Evolutionary conservation across 2,888 invertebrate genomes (phyloP).

Genomic region (Megamerina dolium): DNA sequence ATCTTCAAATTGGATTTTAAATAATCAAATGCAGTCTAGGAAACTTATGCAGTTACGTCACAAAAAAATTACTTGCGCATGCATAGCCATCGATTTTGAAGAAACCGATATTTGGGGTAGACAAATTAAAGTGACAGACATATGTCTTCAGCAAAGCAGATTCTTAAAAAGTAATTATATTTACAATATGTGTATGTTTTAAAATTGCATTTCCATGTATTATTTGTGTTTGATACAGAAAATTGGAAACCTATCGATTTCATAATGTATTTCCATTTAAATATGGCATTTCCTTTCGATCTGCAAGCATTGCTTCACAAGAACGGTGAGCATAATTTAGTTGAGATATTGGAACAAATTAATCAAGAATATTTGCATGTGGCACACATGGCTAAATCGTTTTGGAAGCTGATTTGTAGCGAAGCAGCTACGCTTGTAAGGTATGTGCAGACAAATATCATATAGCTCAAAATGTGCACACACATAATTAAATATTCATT

Average conservation of each 20-base stretch:
- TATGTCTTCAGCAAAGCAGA: constrained; percentile 13
- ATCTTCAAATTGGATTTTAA: constrained; percentile 33
- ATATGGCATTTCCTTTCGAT: constrained; percentile 29
- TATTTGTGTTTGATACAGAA: constrained; percentile 8
- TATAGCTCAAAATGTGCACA: neutral
- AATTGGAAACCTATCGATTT: constrained; percentile 26
- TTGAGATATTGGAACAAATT: constrained; percentile 23
- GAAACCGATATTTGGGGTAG: constrained; percentile 21
- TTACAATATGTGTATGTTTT: neutral
- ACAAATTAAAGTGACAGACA: constrained; percentile 19
- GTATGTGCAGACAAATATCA: constrained; percentile 25
- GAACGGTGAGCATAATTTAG: constrained; percentile 18
- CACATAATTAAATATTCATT: neutral
- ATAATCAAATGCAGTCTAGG: constrained; percentile 25
- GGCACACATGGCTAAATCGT: constrained; percentile 12
- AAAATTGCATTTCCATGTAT: no score
- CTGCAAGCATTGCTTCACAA: constrained; percentile 14
- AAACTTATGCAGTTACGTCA: constrained; percentile 17
- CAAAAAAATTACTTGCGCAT: constrained; percentile 13
- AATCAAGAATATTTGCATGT: constrained; percentile 24
- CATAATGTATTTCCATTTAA: constrained; percentile 31
- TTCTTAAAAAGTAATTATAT: constrained; percentile 16
- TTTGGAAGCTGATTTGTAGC: constrained; percentile 20
- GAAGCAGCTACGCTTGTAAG: constrained; percentile 24
- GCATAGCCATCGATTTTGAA: constrained; percentile 24